Base-by-base conservation (phyloP, 2,888 invertebrate species). In the Platycheirus albimanus region DNA sequence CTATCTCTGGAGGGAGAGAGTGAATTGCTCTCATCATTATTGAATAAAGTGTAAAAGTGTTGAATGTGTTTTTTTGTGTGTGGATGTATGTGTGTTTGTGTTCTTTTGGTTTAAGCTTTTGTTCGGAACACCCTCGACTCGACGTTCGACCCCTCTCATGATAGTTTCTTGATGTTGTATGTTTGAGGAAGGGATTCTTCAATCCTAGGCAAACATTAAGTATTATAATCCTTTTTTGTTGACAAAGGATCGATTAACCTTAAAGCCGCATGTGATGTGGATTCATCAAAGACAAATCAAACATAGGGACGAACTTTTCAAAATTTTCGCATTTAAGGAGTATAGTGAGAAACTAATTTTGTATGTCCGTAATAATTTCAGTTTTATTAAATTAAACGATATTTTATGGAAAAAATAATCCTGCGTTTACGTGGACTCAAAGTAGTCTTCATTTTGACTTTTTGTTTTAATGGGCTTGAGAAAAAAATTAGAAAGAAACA, bases 221-320 rank as follows among this genome's bases (percentile, higher is more conserved):
- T 70, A 49, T 38, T 69, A 72, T 45, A n/a, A 30, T 83, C 69
- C 61, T 52, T 51, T 54, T 45, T 47, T 69, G 78, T 83, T 83
- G 67, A 78, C 83, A 83, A 64, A 78, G 83, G 83, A 83, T 74
- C 83, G 78, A 83, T 83, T 78, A 78, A 69, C 64, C 54, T 43
- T 67, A 72, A 61, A 72, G 71, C 41, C 38, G 30, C 13, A 36
- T 3, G 24, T 13, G 52, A 36, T 75, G 30, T 13, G 66, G 11
- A 71, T 81, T 76, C 24, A 56, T 75, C 56, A 63, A 43, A 5
- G 8, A 20, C 13, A 49, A n/a, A 13, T 41, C 38, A 41, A 33
- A 33, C 30, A 33, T 33, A 2, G 24, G 24, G 24, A 24, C 6
- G 24, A 24, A 24, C 6, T 4, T 3, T 24, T 33, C 30, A 8